A percentile compares a stretch with the other conserved stretches of the same genome.
These are phyloP conservation scores for Hiodon alosoides DNA, from an alignment of 2,113 vertebrate species.

Conservation along the genomic window DNA sequence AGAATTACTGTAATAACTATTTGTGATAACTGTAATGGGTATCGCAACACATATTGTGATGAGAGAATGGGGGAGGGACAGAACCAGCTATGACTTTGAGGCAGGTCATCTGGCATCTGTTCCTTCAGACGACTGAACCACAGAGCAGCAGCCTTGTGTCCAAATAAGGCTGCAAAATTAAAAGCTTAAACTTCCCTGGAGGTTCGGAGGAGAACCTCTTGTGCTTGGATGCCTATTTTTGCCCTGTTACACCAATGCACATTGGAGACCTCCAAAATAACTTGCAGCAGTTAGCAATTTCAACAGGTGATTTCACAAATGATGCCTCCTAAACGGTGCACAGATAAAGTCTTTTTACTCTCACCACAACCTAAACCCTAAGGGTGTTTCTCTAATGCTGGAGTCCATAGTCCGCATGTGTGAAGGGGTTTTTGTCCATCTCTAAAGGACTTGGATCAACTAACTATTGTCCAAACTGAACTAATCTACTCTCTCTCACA, in stretches of 20 bases:
- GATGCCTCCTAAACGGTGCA: constrained; percentile 1
- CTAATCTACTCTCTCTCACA: too few relatives aligned
- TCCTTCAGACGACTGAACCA: background rate
- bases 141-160: background rate
- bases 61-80: too few relatives aligned
- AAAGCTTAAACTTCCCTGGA: background rate
- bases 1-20: too few relatives aligned
- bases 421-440: too few relatives aligned
- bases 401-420: too few relatives aligned
- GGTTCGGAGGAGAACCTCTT: background rate
- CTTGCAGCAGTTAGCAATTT: background rate
- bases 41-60: too few relatives aligned
- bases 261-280: constrained; percentile 25
- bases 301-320: constrained; percentile 8
- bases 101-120: too few relatives aligned
- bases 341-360: background rate
- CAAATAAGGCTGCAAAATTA: constrained; percentile 24
- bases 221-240: constrained; percentile 7
- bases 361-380: background rate
- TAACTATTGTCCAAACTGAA: too few relatives aligned
- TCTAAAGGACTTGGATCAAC: too few relatives aligned
- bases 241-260: constrained; percentile 1
- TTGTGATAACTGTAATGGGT: too few relatives aligned
- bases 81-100: too few relatives aligned
- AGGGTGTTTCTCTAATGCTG: too few relatives aligned